Percentiles rank a stretch among this genome's conserved stretches.
These are phyloP conservation scores for Trilocha varians DNA, from an alignment of 2,888 invertebrate genomes.

Conservation along the genomic window DNA sequence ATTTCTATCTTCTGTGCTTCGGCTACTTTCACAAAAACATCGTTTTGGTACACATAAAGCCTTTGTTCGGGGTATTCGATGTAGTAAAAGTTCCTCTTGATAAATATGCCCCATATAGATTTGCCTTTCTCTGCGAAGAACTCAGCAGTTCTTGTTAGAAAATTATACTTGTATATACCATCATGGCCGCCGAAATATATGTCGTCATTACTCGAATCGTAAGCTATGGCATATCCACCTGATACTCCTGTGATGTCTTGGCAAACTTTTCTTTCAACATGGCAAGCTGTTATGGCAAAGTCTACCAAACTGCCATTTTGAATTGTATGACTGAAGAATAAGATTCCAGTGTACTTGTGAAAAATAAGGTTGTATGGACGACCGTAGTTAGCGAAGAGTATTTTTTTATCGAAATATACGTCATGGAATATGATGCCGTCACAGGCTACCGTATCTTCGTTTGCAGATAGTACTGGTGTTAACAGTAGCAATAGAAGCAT, in stretches of 20 bases:
- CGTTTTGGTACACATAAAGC: constrained; percentile 38
- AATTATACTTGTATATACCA: constrained; percentile 59
- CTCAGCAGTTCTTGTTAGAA: constrained; percentile 41
- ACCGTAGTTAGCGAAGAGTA: constrained; percentile 32
- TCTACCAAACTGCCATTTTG: constrained; percentile 36
- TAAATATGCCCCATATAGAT: constrained; percentile 51
- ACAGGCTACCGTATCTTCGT: constrained; percentile 25
- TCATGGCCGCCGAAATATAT: constrained; percentile 57
- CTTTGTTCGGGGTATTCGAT: constrained; percentile 54
- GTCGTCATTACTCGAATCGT: constrained; percentile 53
- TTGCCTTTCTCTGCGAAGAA: constrained; percentile 51
- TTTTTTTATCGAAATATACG: constrained; percentile 41
- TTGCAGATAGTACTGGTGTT: not conserved
- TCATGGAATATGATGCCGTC: constrained; percentile 46
- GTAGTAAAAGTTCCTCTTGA: constrained; percentile 50
- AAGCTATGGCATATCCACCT: constrained; percentile 53
- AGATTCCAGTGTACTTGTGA: constrained; percentile 43
- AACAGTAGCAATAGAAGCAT: not conserved
- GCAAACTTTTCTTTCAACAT: constrained; percentile 32
- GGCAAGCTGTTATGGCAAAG: constrained; percentile 42
- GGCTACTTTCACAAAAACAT: constrained; percentile 36
- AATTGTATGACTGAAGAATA: constrained; percentile 55
- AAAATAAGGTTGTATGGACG: constrained; percentile 47
- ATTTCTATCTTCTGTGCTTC: constrained; percentile 45
- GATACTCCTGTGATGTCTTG: constrained; percentile 31